Percentiles rank a stretch among this genome's conserved stretches.
phyloP scores from a whole-genome alignment of 2,797 vertebrate species.

The Prionace glauca region DNA sequence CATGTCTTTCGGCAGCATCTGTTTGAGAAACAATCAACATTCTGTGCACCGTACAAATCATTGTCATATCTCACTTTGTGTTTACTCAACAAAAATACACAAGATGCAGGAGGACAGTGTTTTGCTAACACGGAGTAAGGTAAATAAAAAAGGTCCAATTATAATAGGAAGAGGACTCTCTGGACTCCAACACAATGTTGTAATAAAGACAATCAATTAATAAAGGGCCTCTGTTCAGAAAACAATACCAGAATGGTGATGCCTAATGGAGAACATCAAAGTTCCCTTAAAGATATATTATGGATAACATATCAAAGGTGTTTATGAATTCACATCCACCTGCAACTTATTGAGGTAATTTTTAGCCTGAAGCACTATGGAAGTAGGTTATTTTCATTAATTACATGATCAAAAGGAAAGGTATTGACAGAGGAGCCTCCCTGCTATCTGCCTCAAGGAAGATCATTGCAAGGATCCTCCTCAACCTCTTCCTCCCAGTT shows the following conservation, averaged over 20 bases:
- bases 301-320: background rate
- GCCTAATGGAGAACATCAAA: background rate
- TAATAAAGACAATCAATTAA: background rate
- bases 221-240: constrained; percentile 9
- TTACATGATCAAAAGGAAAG: background rate
- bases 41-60: constrained; percentile 26
- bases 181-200: background rate
- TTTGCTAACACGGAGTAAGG: background rate
- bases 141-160: constrained; percentile 16
- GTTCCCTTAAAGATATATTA: constrained; percentile 5
- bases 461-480: background rate
- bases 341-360: constrained; percentile 19
- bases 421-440: background rate
- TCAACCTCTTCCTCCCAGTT: background rate
- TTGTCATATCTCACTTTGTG: constrained; percentile 19
- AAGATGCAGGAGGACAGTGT: constrained; percentile 22
- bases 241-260: background rate
- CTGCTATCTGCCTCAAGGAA: background rate
- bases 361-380: constrained; percentile 19
- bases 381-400: background rate
- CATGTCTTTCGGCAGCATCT: background rate
- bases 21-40: constrained; percentile 36
- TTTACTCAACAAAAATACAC: background rate
- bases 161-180: background rate
- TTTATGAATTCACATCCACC: constrained; percentile 21